Base-by-base conservation (phyloP, 2,113 vertebrate species). In the Taurulus bubalis region DNA sequence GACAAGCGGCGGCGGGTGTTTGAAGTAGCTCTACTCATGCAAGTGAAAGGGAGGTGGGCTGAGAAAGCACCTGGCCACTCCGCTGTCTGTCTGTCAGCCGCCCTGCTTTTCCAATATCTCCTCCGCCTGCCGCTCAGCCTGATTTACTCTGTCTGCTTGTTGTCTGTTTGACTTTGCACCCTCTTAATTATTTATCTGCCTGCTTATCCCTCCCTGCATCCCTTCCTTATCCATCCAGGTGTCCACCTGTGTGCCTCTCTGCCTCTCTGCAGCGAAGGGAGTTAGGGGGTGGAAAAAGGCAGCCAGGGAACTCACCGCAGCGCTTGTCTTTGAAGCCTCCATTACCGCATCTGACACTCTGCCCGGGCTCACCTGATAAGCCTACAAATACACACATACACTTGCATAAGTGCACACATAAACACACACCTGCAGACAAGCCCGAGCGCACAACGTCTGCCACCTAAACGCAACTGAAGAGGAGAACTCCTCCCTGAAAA, bases 351-450 rank as follows among this genome's bases (percentile, higher is more conserved):
- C 94, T 92, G 93, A 95, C 90, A 95, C 93, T 95, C 94, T 95
- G 94, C 93, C 94, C 91, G 94, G 94, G 92, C 94, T 95, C 94
- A 95, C 92, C 90, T 95, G 94, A 95, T 95, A 95, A 93, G 93
- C 95, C 94, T 95, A 95, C 82, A 69, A 92, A 95, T 91, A 95
- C 94, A 95, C 90, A 92, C 92, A 94, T 90, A 91, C 66, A 92
- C 89, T 80, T 84, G 88, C 77, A 85, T 87, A 77, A 85, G 85
- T 85, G 81, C 83, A 86, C 87, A 90, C 81, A 90, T 58, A 85
- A 42, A 88, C 70, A 72, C 86, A 93, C 86, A 92, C 91, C 80
- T 81, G 67, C 87, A 70, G 75, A 77, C 79, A 74, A 84, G 79
- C 92, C 89, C 78, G 87, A 70, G 62, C 49, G 49, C 84, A 85